Evolutionary conservation across 2,888 invertebrate genomes (phyloP).

Genomic region (Drosophila anomalata): DNA sequence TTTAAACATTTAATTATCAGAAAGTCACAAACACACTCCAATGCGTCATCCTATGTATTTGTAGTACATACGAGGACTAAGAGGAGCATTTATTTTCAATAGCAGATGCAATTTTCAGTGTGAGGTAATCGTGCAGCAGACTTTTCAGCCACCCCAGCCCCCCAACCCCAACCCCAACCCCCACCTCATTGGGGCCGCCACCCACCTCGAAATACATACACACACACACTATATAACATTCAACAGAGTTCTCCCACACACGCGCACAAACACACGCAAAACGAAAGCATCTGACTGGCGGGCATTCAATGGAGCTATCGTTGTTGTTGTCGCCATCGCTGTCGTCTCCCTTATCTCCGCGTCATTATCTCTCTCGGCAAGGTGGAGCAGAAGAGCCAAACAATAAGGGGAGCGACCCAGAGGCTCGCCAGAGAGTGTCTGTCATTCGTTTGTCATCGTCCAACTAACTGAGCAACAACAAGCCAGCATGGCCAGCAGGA

Average conservation of each 20-base stretch:
- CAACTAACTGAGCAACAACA: slow-evolving; percentile 44
- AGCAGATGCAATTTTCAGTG: slow-evolving; percentile 65
- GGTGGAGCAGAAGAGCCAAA: slow-evolving; percentile 14
- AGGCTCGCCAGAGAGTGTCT: slow-evolving; percentile 61
- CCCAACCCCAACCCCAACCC: not conserved
- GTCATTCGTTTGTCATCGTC: slow-evolving; percentile 82
- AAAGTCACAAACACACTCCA: slow-evolving; percentile 36
- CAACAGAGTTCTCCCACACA: slow-evolving; percentile 51
- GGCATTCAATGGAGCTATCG: slow-evolving; percentile 70
- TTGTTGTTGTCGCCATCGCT: slow-evolving; percentile 52
- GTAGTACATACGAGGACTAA: slow-evolving; percentile 6
- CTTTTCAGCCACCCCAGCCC: slow-evolving; percentile 1
- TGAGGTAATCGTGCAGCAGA: slow-evolving; percentile 67
- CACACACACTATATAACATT: slow-evolving; percentile 23
- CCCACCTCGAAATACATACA: not conserved
- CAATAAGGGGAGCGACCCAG: slow-evolving; percentile 10
- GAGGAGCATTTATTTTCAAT: slow-evolving; percentile 25
- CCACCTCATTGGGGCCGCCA: slow-evolving; percentile 1
- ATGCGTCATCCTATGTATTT: not conserved
- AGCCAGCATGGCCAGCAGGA: slow-evolving; percentile 32
- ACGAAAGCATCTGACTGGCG: slow-evolving; percentile 81
- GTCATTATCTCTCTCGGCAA: slow-evolving; percentile 81
- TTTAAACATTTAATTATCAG: slow-evolving; percentile 65
- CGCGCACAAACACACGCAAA: slow-evolving; percentile 61
- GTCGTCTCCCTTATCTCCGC: slow-evolving; percentile 82